These are phyloP conservation scores for Homalodisca vitripennis DNA, from an alignment of 1,140 invertebrate species.

Conservation along the genomic window DNA sequence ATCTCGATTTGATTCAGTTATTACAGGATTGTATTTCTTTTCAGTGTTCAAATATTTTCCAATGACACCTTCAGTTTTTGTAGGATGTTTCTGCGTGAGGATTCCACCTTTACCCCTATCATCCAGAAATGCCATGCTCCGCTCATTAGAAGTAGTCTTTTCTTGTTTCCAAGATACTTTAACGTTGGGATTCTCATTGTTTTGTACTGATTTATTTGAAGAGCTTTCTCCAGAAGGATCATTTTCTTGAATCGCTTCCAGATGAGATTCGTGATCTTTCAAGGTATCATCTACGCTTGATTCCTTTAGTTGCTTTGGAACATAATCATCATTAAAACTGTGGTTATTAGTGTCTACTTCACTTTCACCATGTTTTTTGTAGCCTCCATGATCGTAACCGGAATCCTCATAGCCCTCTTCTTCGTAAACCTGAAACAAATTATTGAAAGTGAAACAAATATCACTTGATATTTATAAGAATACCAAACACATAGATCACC, in stretches of 20 bases:
- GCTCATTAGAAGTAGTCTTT: conserved; percentile 27
- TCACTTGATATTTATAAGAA: no score
- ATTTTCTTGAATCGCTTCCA: conserved; percentile 12
- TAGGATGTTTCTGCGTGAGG: conserved; percentile 19
- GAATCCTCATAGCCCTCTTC: conserved; percentile 78
- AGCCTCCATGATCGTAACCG: conserved; percentile 72
- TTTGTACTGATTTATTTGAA: neutral
- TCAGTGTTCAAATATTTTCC: conserved; percentile 23
- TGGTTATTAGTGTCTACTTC: conserved; percentile 33
- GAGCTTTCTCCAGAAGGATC: conserved; percentile 21
- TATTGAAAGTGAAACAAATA: no score
- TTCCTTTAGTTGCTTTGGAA: neutral
- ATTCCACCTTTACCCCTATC: conserved; percentile 14
- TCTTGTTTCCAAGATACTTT: conserved; percentile 29
- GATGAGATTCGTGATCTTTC: conserved; percentile 14
- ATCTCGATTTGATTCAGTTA: neutral
- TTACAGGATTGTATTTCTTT: neutral
- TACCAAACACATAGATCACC: no score
- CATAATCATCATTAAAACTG: neutral
- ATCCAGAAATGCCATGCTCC: conserved; percentile 28
- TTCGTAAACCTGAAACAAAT: conserved; percentile 58
- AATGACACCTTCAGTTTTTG: conserved; percentile 10
- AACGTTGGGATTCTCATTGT: conserved; percentile 20
- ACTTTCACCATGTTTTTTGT: conserved; percentile 62
- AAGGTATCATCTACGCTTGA: neutral